phyloP scores from a whole-genome alignment of 1,140 invertebrate genomes.

The Bacillus rossius region DNA sequence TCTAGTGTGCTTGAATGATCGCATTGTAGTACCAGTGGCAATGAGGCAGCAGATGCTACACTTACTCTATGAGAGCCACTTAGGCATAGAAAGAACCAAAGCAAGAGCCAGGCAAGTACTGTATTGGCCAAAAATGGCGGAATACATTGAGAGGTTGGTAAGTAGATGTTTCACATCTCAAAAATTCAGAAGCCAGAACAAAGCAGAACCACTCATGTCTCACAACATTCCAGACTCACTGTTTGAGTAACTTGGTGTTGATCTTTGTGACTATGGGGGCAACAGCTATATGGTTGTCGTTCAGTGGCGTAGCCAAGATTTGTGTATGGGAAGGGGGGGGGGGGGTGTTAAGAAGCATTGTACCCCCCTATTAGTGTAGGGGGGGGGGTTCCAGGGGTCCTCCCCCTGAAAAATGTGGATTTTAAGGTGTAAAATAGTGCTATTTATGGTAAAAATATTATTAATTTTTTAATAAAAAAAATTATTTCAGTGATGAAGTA shows the following conservation, averaged over 20 bases:
- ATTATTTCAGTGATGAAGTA: no score
- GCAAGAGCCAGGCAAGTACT: constrained; percentile 17
- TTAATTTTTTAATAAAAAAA: no score
- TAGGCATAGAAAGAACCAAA: constrained; percentile 26
- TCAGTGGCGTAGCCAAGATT: no score
- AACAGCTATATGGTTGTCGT: constrained; percentile 3
- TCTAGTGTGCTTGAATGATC: constrained; percentile 30
- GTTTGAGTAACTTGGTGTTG: constrained; percentile 31
- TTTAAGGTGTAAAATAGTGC: no score
- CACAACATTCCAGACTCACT: constrained; percentile 30
- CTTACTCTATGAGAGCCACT: constrained; percentile 24
- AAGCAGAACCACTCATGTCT: constrained; percentile 34
- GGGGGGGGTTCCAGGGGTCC: no score
- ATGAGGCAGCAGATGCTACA: constrained; percentile 30
- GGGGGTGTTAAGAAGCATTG: no score
- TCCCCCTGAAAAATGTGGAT: no score
- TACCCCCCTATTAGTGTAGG: no score
- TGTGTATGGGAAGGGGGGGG: no score
- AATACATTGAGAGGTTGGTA: constrained; percentile 41
- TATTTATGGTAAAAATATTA: no score
- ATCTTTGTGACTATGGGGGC: constrained; percentile 29
- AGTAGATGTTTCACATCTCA: constrained; percentile 37
- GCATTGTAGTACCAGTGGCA: constrained; percentile 33
- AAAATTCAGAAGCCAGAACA: constrained; percentile 27
- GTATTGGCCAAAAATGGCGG: constrained; percentile 29